phyloP scores from a whole-genome alignment of 2,113 vertebrate genomes.

The Apaloderma vittatum region DNA sequence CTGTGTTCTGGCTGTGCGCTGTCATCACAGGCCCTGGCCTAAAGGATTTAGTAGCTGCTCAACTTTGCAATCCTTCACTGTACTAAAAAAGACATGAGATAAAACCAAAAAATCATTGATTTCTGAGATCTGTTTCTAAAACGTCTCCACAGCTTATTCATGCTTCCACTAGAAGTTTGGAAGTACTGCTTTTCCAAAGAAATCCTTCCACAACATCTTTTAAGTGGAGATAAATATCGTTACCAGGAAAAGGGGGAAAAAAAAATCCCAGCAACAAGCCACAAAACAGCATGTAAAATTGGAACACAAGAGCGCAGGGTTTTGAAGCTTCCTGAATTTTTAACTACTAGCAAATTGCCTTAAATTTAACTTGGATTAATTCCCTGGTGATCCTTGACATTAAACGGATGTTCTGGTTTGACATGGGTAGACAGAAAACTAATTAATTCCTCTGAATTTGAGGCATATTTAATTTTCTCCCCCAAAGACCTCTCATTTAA shows the following conservation, averaged over 20 bases:
- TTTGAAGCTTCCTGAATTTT: conserved; percentile 71
- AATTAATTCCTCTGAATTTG: conserved; percentile 72
- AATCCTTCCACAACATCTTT: background rate
- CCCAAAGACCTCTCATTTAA: conserved; percentile 52
- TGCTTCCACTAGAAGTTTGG: background rate
- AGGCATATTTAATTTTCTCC: conserved; percentile 68
- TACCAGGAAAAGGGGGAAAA: background rate
- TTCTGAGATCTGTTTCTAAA: background rate
- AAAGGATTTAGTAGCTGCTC: background rate
- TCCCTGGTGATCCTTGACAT: conserved; percentile 66
- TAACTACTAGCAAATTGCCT: conserved; percentile 74
- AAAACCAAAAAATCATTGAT: background rate
- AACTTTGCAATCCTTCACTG: background rate
- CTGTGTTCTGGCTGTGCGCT: background rate
- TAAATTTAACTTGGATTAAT: conserved; percentile 71
- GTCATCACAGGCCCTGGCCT: background rate
- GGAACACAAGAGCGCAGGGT: conserved; percentile 21
- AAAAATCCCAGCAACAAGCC: background rate
- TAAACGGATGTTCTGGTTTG: conserved; percentile 68
- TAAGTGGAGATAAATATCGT: background rate
- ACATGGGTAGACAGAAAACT: conserved; percentile 68
- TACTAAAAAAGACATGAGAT: background rate
- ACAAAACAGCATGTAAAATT: conserved; percentile 42
- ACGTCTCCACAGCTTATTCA: background rate
- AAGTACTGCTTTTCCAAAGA: background rate